Base-by-base conservation (phyloP, 2,113 vertebrate species). In the Balaeniceps rex region DNA sequence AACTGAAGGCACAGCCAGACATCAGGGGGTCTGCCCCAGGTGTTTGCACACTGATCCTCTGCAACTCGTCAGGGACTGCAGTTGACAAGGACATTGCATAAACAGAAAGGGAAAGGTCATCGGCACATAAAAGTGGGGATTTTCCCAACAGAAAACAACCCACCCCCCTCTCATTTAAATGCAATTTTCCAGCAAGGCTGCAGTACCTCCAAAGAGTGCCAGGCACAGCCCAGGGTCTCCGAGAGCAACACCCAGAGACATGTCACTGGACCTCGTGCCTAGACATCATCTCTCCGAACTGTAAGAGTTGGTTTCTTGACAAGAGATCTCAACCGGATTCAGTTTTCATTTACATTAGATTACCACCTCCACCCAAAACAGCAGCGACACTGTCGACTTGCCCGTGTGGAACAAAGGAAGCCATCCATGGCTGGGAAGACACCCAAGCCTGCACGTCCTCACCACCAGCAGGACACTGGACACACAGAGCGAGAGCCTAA, bases 11-110 rank as follows among this genome's bases (percentile, higher is more conserved):
- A 23, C 18, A 34, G 66, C 29, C 1, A 2, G 57, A 34, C 47
- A 10, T 4, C 9, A 2, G n/a, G 31, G 31, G 42, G 13, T 44
- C 49, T 70, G 70, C 28, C 26, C 44, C 3, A 7, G 40, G 12
- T 12, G 24, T 36, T 29, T 19, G 34, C 44, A 57, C 10, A 5
- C 10, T 3, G 7, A 38, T 10, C 42, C 23, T 36, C 2, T 24
- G 17, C 68, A 51, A 10, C 38, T 25, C n/a, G 1, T 12, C 3
- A 2, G 57, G 18, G 26, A 15, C 51, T 16, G 72, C 49, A 36
- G 31, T 29, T 4, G 1, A 13, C 4, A 1, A 0, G 3, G 57
- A 15, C 22, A 8, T 33, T 54, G 81, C 26, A 38, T 6, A 21
- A 58, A 66, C 14, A 34, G 10, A 83, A 26, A 51, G 24, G 57